phyloP scores from a whole-genome alignment of 2,113 vertebrate species.

The Dinomys branickii region DNA sequence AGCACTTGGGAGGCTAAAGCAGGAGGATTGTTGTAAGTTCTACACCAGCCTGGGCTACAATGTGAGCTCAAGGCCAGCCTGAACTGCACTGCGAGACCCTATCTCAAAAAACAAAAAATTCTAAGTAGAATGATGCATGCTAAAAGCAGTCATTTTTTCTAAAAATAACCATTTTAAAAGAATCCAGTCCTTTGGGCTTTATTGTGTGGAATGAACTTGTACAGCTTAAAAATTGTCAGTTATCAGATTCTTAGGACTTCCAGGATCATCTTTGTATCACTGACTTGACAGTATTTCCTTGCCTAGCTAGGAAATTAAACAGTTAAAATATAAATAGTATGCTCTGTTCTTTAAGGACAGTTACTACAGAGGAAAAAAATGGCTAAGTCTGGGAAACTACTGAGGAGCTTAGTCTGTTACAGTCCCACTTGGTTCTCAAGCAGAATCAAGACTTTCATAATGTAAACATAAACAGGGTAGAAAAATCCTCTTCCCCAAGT shows the following conservation, averaged over 20 bases:
- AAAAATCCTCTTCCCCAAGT: neutral
- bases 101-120: no score
- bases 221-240: neutral
- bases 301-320: neutral
- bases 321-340: neutral
- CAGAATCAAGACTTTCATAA: conserved; percentile 1
- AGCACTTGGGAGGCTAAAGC: no score
- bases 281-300: neutral
- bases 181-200: neutral
- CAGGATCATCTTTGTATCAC: neutral
- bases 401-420: neutral
- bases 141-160: neutral
- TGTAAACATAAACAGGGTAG: neutral
- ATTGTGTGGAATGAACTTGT: neutral
- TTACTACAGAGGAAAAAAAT: neutral
- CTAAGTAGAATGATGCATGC: neutral
- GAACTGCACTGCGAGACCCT: no score
- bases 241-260: neutral
- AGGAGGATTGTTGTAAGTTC: no score
- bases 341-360: neutral
- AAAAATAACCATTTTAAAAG: neutral
- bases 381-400: neutral
- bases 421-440: neutral
- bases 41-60: no score
- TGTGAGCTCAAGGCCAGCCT: no score